Conservation (phyloP, 2,888 invertebrate genomes). For the Coremacera marginata region DNA sequence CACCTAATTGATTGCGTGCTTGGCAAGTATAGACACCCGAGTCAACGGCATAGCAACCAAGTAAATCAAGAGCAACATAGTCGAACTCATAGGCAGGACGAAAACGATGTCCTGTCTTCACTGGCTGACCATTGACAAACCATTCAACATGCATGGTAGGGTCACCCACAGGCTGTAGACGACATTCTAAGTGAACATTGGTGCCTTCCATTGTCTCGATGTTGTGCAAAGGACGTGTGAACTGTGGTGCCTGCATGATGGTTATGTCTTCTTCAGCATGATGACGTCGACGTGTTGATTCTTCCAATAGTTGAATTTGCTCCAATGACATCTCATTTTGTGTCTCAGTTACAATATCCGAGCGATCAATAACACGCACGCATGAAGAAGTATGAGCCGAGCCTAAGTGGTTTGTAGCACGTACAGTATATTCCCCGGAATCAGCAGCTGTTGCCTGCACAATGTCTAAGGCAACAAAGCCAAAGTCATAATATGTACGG, state of each 20-base stretch:
- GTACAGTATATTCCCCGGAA: conserved; percentile 93
- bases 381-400: conserved; percentile 92
- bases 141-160: conserved; percentile 94
- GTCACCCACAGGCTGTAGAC: conserved; percentile 91
- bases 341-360: conserved; percentile 87
- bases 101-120: conserved; percentile 93
- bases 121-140: conserved; percentile 94
- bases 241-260: conserved; percentile 87
- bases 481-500: conserved; percentile 96
- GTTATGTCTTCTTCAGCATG: conserved; percentile 85
- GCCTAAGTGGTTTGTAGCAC: conserved; percentile 94
- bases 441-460: conserved; percentile 94
- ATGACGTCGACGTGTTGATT: conserved; percentile 78
- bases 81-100: conserved; percentile 97
- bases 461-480: conserved; percentile 96
- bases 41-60: conserved; percentile 97
- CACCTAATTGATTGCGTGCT: conserved; percentile 93
- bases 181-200: conserved; percentile 92
- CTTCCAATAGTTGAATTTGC: conserved; percentile 92
- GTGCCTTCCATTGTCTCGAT: conserved; percentile 91
- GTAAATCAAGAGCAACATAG: conserved; percentile 94
- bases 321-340: conserved; percentile 93
- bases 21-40: conserved; percentile 96
- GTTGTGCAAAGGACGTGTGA: conserved; percentile 88
- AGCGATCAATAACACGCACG: conserved; percentile 85